Conservation (phyloP, 2,113 vertebrate species). For the Poeciliopsis occidentalis region DNA sequence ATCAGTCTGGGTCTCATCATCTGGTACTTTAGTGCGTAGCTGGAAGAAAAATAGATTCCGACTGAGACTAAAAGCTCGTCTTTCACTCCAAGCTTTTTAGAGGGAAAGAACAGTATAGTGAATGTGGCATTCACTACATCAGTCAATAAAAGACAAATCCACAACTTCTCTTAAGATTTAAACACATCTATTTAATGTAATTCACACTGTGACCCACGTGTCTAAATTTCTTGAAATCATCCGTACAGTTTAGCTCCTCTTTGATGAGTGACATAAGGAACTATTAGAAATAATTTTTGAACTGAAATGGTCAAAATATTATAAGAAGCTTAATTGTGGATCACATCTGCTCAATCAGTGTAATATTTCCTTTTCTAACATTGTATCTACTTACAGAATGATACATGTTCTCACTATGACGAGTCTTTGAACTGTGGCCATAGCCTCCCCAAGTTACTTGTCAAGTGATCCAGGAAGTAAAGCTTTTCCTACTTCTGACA, state of each 20-base stretch:
- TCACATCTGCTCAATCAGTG: background rate
- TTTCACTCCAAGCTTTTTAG: background rate
- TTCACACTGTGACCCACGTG: background rate
- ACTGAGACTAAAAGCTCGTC: slow-evolving; percentile 12
- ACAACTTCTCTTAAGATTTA: background rate
- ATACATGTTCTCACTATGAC: background rate
- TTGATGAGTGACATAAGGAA: background rate
- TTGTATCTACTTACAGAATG: background rate
- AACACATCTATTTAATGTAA: background rate
- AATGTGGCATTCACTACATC: slow-evolving; percentile 4
- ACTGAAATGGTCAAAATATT: background rate
- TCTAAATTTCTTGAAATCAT: background rate
- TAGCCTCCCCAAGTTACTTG: background rate
- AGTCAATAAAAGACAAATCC: slow-evolving; percentile 8
- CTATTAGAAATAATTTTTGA: background rate
- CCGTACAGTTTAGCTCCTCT: background rate
- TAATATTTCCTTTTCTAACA: background rate
- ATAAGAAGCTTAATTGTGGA: background rate
- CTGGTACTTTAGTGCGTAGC: background rate
- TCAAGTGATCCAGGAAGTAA: background rate
- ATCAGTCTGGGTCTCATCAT: slow-evolving; percentile 51
- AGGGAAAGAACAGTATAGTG: background rate
- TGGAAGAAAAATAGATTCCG: slow-evolving; percentile 11
- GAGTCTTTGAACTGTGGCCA: background rate
- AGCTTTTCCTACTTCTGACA: background rate